phyloP scores from a whole-genome alignment of 2,888 invertebrate species.

The Dioctria rufipes region DNA sequence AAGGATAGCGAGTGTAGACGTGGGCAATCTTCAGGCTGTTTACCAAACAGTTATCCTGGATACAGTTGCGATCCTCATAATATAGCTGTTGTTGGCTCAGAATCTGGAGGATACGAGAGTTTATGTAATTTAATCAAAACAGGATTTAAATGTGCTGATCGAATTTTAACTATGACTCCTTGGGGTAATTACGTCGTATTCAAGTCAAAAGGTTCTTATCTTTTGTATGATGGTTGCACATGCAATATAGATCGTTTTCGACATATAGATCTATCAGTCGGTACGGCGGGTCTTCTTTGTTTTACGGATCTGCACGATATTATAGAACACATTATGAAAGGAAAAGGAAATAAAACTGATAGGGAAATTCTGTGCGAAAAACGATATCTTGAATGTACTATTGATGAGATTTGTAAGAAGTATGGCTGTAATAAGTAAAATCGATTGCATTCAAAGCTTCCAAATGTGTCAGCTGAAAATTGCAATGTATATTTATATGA shows the following conservation, averaged over 20 bases:
- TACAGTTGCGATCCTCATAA: conserved; percentile 62
- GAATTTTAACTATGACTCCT: conserved; percentile 67
- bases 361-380: background rate
- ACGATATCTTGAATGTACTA: conserved; percentile 52
- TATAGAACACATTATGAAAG: conserved; percentile 65
- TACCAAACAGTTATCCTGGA: conserved; percentile 65
- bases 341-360: conserved; percentile 57
- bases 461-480: no score
- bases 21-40: conserved; percentile 54
- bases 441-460: no score
- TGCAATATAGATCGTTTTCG: conserved; percentile 69
- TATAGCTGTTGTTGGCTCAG: conserved; percentile 68
- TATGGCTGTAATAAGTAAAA: conserved; percentile 59
- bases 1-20: background rate
- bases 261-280: conserved; percentile 66
- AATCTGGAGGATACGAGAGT: conserved; percentile 67
- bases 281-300: conserved; percentile 67
- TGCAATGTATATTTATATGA: no score
- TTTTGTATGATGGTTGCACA: conserved; percentile 68
- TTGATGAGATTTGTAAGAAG: conserved; percentile 63
- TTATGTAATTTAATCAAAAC: conserved; percentile 64
- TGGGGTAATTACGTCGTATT: conserved; percentile 70
- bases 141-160: conserved; percentile 67
- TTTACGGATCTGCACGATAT: conserved; percentile 64
- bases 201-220: conserved; percentile 62